These are phyloP conservation scores for Aphodius granarius DNA, from an alignment of 2,888 invertebrate genomes.

Conservation along the genomic window DNA sequence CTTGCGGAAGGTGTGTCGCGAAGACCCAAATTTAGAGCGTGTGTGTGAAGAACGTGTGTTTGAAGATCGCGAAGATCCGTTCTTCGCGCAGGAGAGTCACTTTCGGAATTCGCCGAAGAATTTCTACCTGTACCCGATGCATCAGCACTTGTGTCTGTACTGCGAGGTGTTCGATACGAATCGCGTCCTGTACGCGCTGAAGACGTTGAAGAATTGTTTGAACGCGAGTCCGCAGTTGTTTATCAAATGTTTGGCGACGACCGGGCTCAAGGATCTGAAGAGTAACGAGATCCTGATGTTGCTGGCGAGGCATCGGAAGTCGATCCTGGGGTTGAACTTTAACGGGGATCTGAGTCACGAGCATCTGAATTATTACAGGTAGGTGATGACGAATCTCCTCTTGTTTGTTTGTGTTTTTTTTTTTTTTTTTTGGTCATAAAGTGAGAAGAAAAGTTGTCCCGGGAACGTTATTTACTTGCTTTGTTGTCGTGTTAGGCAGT, in stretches of 20 bases:
- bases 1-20: constrained; percentile 57
- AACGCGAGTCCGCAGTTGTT: constrained; percentile 71
- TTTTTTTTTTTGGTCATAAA: too few relatives aligned
- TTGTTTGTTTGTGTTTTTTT: too few relatives aligned
- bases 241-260: constrained; percentile 75
- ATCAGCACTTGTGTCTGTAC: constrained; percentile 83
- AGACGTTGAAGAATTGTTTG: constrained; percentile 73
- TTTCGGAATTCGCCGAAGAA: constrained; percentile 44
- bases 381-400: too few relatives aligned
- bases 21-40: too few relatives aligned
- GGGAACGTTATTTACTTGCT: too few relatives aligned
- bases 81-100: too few relatives aligned
- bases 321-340: constrained; percentile 72
- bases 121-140: constrained; percentile 68
- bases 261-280: constrained; percentile 63
- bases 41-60: too few relatives aligned
- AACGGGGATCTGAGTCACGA: constrained; percentile 65
- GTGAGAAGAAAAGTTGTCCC: too few relatives aligned
- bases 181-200: constrained; percentile 72
- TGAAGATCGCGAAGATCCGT: too few relatives aligned
- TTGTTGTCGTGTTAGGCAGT: too few relatives aligned
- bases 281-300: constrained; percentile 62
- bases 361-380: constrained; percentile 67
- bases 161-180: constrained; percentile 77
- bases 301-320: constrained; percentile 75